A percentile compares a stretch with the other conserved stretches of the same genome.
Conservation (phyloP, 2,888 invertebrate genomes). For the Euplexia lucipara region DNA sequence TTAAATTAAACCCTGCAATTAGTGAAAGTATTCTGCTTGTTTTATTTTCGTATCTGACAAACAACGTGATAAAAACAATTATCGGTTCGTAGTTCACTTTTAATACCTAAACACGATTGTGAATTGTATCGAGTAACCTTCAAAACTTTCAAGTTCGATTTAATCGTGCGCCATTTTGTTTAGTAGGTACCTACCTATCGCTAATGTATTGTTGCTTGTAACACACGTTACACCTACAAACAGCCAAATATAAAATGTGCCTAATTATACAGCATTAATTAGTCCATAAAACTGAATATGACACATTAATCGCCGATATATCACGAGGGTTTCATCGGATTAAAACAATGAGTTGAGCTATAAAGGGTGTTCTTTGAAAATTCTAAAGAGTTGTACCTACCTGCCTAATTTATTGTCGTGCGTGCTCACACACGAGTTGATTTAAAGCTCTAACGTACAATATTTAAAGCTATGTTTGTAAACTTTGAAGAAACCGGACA, state of each 20-base stretch:
- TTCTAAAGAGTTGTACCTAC: constrained; percentile 62
- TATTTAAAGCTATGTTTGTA: constrained; percentile 70
- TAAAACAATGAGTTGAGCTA: constrained; percentile 66
- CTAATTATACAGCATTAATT: constrained; percentile 71
- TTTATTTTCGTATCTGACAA: constrained; percentile 41
- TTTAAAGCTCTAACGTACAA: constrained; percentile 67
- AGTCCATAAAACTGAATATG: constrained; percentile 72
- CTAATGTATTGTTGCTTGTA: constrained; percentile 37
- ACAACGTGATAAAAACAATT: constrained; percentile 48
- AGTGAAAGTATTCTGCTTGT: constrained; percentile 40
- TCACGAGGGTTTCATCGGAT: constrained; percentile 60
- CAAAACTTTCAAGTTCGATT: constrained; percentile 64
- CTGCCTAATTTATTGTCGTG: constrained; percentile 71
- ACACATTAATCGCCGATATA: constrained; percentile 67
- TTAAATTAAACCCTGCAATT: constrained; percentile 46
- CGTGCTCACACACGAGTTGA: constrained; percentile 66
- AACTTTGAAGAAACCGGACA: constrained; percentile 59
- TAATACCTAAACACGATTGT: constrained; percentile 49
- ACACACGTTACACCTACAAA: constrained; percentile 35
- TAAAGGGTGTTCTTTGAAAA: constrained; percentile 59
- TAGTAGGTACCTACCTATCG: constrained; percentile 39
- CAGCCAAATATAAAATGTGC: constrained; percentile 59
- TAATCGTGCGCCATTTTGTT: constrained; percentile 59
- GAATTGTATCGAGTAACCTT: constrained; percentile 58
- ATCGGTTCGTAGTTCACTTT: constrained; percentile 50